Base-by-base conservation (phyloP, 2,888 invertebrate genomes). In the Tetropium fuscum region DNA sequence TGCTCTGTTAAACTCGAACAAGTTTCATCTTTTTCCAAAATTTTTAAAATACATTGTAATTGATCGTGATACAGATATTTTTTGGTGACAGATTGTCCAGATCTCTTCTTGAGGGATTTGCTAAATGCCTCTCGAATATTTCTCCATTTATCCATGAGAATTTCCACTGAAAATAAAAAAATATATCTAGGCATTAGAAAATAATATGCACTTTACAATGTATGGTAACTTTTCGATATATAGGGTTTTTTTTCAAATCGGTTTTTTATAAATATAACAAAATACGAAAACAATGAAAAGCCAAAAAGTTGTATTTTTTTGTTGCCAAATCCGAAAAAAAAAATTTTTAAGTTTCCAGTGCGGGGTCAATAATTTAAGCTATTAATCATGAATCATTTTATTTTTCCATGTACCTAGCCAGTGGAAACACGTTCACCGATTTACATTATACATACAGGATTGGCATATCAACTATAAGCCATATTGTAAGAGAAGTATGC, bases 101-200 rank as follows among this genome's bases (percentile, higher is more conserved):
- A 56, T 48, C 22, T 60, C 18, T 41, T 56, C 41, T 49, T 59
- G 8, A 56, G 30, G 34, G 56, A 60, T 13, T 20, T 16, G 11
- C 44, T 40, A 51, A 60, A 60, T 19, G 60, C 55, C 43, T 60
- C 60, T 15, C 55, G 30, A 49, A 60, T 41, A 40, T 56, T 56
- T 36, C 56, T 51, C 55, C 60, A 60, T 56, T 60, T 60, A 4
- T 60, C 56, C 15, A 19, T 43, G n/a, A 60, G 7, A 7, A 49
- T 34, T 41, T 56, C 32, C 48, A 27, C 60, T 60, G 51, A 30
- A 51, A 60, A 56, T 49, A 49, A 41, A 43, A 25, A 11, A 18
- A 43, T 18, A 18, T 47, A n/a, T n/a, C n/a, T n/a, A n/a, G n/a
- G 30, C n/a, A 5, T 7, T 7, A 22, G 22, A 22, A 22, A 22